Percentiles rank a stretch among this genome's conserved stretches.
Conservation (phyloP, 2,888 invertebrate species). For the Pyrrhosoma nymphula region DNA sequence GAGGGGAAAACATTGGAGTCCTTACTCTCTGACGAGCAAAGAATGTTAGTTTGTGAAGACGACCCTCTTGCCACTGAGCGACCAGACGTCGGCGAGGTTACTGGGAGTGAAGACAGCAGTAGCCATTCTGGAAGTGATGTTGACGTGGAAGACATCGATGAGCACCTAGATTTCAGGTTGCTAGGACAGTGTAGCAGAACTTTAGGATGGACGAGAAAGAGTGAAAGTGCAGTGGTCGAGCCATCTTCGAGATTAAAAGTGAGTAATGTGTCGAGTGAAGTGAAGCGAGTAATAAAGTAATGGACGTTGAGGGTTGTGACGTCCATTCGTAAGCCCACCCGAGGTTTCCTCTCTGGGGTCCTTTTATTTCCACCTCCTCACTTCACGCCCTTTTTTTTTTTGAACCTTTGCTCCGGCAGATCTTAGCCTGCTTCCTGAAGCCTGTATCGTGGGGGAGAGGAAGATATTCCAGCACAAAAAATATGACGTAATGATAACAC, state of each 20-base stretch:
- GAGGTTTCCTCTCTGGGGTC: too few relatives aligned
- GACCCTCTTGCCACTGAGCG: neutral
- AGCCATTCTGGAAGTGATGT: neutral
- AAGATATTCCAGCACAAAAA: too few relatives aligned
- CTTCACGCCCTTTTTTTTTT: too few relatives aligned
- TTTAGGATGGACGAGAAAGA: neutral
- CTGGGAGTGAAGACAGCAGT: neutral
- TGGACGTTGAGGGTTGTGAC: too few relatives aligned
- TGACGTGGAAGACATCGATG: neutral
- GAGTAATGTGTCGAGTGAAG: neutral
- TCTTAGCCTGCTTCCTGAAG: too few relatives aligned
- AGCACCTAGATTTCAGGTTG: neutral
- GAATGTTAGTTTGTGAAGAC: neutral
- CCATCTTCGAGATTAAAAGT: neutral
- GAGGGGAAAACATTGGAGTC: neutral
- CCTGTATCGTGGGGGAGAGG: too few relatives aligned
- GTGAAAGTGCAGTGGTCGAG: neutral
- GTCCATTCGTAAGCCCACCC: too few relatives aligned
- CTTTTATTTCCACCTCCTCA: too few relatives aligned
- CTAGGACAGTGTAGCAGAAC: neutral
- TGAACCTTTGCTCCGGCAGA: too few relatives aligned
- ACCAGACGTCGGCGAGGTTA: neutral
- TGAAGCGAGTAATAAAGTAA: too few relatives aligned
- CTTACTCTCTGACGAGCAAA: neutral
- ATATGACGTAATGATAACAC: too few relatives aligned